Base-by-base conservation (phyloP, 2,113 vertebrate species). In the Verasper variegatus region DNA sequence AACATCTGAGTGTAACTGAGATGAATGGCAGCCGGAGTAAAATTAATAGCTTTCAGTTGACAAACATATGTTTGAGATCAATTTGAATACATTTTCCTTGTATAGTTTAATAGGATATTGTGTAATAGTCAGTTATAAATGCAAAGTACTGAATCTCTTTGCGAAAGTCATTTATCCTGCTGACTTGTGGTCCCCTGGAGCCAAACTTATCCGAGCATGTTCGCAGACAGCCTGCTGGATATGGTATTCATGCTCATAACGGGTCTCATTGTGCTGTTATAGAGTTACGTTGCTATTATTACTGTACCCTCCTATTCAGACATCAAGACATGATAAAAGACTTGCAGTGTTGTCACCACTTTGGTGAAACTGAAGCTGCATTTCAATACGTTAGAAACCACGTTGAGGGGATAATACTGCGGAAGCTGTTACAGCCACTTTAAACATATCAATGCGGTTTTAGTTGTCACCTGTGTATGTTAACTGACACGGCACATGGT, bases 111-210 rank as follows among this genome's bases (percentile, higher is more conserved):
- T 74, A 70, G 67, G 66, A 85, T 78, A 79, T 82, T 88, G 80
- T 83, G 74, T 87, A 86, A 88, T 35, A 71, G 84, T 85, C 83
- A 86, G 88, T 84, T 88, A 87, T 85, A 45, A 83, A 86, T 81
- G 71, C 81, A 87, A 79, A 84, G 83, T 88, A 87, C 91, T 88
- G 71, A 85, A 85, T 86, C 72, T 78, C 63, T 81, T 67, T 72
- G 79, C 76, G 75, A 57, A 71, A 86, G 88, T 82, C 78, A 91
- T 89, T 89, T 91, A 85, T 93, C 85, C 82, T 88, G 56, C 75
- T 85, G 91, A 91, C 88, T 86, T 58, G 85, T 76, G 70, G 61
- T 86, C 83, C 92, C 87, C 79, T 75, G 71, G 84, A 90, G 91
- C 75, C 72, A 77, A 84, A 78, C 81, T 74, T 89, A 82, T 76